Evolutionary conservation across 2,888 invertebrate species (phyloP).

Genomic region (Julus scandinavius): DNA sequence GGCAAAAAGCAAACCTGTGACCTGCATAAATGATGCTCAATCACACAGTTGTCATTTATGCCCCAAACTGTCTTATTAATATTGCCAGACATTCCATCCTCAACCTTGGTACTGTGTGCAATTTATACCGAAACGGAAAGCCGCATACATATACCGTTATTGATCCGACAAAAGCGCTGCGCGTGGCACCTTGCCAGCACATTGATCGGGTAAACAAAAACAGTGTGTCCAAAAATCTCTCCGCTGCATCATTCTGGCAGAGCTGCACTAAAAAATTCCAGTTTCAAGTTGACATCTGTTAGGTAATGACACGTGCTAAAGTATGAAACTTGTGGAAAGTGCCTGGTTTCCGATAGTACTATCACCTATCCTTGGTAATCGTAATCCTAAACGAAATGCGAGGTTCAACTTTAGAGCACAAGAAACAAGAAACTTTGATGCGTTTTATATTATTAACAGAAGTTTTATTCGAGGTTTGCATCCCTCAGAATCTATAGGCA

Average conservation of each 20-base stretch:
- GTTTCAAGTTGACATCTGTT: not conserved
- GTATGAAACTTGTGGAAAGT: not conserved
- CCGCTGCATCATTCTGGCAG: not conserved
- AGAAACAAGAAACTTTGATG: not conserved
- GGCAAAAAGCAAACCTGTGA: no score
- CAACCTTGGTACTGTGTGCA: not conserved
- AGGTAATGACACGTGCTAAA: not conserved
- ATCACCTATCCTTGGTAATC: no score
- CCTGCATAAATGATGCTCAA: no score
- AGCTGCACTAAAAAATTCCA: not conserved
- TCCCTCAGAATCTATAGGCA: constrained; percentile 21
- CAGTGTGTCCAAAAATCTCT: not conserved
- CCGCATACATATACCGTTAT: not conserved
- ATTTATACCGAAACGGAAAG: not conserved
- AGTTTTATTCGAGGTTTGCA: constrained; percentile 12
- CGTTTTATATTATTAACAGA: not conserved
- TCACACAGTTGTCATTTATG: no score
- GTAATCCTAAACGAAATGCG: no score
- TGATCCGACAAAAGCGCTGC: not conserved
- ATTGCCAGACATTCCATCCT: no score
- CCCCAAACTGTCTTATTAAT: no score
- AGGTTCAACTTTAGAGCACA: not conserved
- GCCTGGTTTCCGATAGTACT: no score
- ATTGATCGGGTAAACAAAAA: not conserved
- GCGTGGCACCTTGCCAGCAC: not conserved